Conservation (phyloP, 2,113 vertebrate genomes). For the Meriones unguiculatus region DNA sequence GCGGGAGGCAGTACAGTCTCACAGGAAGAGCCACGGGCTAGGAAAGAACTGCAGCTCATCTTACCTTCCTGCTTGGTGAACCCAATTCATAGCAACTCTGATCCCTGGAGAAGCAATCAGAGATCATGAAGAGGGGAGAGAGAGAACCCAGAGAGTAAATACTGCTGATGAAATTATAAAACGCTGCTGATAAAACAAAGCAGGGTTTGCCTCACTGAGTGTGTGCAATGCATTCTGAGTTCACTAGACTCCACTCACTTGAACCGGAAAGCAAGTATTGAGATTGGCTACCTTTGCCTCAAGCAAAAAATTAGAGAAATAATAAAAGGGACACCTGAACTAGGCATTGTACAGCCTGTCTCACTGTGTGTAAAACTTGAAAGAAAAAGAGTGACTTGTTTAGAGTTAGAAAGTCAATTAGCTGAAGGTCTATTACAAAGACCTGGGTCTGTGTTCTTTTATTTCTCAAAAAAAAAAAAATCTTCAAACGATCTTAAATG, state of each 20-base stretch:
- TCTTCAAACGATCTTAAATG: neutral
- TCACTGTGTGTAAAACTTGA: slow-evolving; percentile 3
- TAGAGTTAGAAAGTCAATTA: neutral
- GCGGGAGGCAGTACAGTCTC: neutral
- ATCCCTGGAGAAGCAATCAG: neutral
- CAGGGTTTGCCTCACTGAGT: neutral
- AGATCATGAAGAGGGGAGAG: neutral
- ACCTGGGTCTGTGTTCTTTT: neutral
- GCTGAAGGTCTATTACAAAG: neutral
- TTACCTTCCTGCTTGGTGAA: neutral
- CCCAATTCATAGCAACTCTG: neutral
- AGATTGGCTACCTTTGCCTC: neutral
- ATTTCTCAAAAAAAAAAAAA: neutral
- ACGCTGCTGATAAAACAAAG: slow-evolving; percentile 21
- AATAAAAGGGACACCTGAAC: neutral
- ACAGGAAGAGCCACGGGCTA: neutral
- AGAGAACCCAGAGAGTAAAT: neutral
- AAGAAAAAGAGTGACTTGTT: neutral
- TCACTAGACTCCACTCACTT: neutral
- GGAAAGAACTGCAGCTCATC: neutral
- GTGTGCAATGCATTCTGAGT: neutral
- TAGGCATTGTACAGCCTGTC: neutral
- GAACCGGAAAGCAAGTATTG: neutral
- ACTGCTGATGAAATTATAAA: neutral
- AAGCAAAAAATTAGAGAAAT: neutral